These are phyloP conservation scores for Neoascia interrupta DNA, from an alignment of 2,888 invertebrate species.

Conservation along the genomic window DNA sequence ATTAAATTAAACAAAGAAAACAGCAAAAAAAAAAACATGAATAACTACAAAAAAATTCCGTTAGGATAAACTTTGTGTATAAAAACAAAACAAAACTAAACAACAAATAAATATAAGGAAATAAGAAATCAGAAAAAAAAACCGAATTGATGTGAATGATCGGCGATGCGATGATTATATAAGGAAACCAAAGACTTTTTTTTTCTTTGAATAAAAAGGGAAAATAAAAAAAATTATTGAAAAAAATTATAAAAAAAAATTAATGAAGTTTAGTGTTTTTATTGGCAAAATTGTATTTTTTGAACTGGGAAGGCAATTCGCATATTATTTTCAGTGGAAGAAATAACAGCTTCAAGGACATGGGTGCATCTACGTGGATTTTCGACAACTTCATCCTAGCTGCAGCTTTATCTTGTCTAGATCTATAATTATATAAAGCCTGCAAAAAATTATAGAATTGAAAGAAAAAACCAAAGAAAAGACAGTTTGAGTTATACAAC, in stretches of 20 bases:
- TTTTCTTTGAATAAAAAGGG: constrained; percentile 75
- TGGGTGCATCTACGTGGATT: too few species aligned
- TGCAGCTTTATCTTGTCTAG: too few species aligned
- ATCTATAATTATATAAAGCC: too few species aligned
- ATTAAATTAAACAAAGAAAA: constrained; percentile 20
- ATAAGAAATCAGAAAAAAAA: constrained; percentile 17
- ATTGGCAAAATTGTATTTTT: neutral
- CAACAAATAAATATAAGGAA: constrained; percentile 38
- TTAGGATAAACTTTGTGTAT: constrained; percentile 62
- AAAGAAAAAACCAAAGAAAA: too few species aligned
- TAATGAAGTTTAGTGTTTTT: constrained; percentile 21
- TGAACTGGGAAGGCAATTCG: constrained; percentile 15
- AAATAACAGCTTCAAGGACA: too few species aligned
- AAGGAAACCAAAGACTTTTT: constrained; percentile 79
- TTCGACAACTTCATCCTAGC: too few species aligned
- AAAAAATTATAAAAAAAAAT: constrained; percentile 65
- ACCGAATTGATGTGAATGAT: constrained; percentile 56
- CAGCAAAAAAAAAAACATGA: constrained; percentile 22
- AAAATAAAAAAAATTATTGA: constrained; percentile 71
- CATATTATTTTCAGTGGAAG: constrained; percentile 1
- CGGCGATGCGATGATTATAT: constrained; percentile 58
- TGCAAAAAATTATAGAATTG: too few species aligned
- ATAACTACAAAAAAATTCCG: too few species aligned
- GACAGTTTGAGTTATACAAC: too few species aligned
- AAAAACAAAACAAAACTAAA: constrained; percentile 24